Conservation (phyloP, 2,888 invertebrate genomes). For the Blastobasis lacticolella region DNA sequence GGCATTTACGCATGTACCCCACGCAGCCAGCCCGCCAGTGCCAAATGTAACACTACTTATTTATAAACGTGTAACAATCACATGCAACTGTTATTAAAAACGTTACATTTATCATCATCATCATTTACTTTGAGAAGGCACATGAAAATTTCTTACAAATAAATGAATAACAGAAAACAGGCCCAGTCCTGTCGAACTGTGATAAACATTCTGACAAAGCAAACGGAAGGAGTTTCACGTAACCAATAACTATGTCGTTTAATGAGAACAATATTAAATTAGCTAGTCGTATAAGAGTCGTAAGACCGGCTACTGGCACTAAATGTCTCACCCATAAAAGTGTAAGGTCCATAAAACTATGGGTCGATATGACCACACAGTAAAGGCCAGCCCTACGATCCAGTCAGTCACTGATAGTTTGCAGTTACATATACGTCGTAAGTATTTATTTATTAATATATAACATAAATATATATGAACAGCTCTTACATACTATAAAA, state of each 20-base stretch:
- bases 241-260: neutral
- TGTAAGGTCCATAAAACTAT: no score
- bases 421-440: constrained; percentile 18
- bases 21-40: constrained; percentile 32
- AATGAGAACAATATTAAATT: neutral
- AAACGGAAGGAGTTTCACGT: constrained; percentile 2
- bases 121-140: constrained; percentile 63
- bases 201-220: constrained; percentile 1
- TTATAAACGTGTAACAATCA: constrained; percentile 56
- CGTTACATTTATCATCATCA: constrained; percentile 47
- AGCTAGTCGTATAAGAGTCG: neutral
- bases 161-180: constrained; percentile 32
- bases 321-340: neutral
- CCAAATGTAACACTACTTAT: constrained; percentile 54
- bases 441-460: neutral
- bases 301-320: constrained; percentile 2
- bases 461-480: constrained; percentile 32
- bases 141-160: constrained; percentile 69
- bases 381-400: neutral
- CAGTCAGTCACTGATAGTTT: constrained; percentile 16
- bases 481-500: constrained; percentile 63
- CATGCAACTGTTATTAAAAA: constrained; percentile 55
- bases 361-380: neutral
- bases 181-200: no score
- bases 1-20: no score